Conservation (phyloP, 2,797 vertebrate genomes). For the Petrocephalus sullivani region DNA sequence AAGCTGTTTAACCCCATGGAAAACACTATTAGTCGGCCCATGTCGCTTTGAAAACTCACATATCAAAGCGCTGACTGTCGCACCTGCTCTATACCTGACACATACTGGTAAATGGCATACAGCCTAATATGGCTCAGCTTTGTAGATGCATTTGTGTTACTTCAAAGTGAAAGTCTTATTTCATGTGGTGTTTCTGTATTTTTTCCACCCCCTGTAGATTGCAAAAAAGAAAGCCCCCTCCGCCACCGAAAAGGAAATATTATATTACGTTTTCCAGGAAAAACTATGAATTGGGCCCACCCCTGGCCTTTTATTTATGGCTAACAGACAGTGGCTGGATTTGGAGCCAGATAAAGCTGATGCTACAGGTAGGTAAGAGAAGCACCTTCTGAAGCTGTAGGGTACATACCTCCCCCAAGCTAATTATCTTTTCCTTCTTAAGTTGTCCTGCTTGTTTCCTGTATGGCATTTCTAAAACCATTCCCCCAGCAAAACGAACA, state of each 20-base stretch:
- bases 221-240: slow-evolving; percentile 31
- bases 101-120: background rate
- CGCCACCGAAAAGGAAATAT: background rate
- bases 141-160: background rate
- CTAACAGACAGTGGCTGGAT: background rate
- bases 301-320: background rate
- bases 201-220: slow-evolving; percentile 33
- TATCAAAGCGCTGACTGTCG: background rate
- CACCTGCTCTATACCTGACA: background rate
- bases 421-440: background rate
- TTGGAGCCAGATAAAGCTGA: background rate
- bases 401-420: background rate
- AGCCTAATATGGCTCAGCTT: background rate
- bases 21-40: background rate
- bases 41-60: background rate
- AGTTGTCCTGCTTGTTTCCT: background rate
- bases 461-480: background rate
- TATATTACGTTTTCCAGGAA: background rate
- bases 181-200: background rate
- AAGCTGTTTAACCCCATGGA: background rate
- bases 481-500: background rate
- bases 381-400: background rate
- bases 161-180: background rate
- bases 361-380: background rate
- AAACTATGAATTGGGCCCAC: background rate